Percentiles rank a stretch among this genome's conserved stretches.
Conservation (phyloP, 2,113 vertebrate genomes). For the Chamaea fasciata region DNA sequence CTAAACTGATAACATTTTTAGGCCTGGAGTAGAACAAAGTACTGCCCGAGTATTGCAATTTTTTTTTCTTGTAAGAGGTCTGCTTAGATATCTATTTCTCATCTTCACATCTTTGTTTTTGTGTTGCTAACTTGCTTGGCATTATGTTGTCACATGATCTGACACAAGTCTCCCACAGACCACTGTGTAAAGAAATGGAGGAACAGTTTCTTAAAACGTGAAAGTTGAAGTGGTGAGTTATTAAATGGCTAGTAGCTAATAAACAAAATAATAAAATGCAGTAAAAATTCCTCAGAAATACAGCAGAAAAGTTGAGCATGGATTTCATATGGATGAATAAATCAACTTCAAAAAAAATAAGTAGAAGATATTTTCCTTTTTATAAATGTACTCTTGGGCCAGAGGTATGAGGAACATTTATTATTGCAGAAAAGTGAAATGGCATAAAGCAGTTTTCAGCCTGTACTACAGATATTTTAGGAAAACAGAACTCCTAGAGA, state of each 20-base stretch:
- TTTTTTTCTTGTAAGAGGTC: neutral
- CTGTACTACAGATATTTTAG: neutral
- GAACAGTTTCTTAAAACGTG: neutral
- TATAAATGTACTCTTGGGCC: neutral
- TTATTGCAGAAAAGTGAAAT: neutral
- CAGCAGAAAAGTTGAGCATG: neutral
- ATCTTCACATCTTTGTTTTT: neutral
- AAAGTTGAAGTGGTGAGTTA: neutral
- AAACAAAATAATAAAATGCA: neutral
- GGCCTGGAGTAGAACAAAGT: neutral
- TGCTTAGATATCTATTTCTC: neutral
- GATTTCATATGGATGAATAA: neutral
- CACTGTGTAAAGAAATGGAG: neutral
- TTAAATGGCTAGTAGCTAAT: neutral
- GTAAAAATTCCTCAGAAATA: neutral
- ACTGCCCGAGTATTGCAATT: neutral
- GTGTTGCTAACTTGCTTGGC: neutral
- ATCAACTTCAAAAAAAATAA: neutral
- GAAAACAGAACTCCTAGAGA: neutral
- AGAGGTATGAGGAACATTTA: neutral
- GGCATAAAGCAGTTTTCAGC: neutral
- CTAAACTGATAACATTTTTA: neutral
- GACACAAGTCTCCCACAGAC: neutral
- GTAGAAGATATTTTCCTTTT: neutral
- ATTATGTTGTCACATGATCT: neutral